Base-by-base conservation (phyloP, 2,797 vertebrate genomes). In the Dermochelys coriacea region DNA sequence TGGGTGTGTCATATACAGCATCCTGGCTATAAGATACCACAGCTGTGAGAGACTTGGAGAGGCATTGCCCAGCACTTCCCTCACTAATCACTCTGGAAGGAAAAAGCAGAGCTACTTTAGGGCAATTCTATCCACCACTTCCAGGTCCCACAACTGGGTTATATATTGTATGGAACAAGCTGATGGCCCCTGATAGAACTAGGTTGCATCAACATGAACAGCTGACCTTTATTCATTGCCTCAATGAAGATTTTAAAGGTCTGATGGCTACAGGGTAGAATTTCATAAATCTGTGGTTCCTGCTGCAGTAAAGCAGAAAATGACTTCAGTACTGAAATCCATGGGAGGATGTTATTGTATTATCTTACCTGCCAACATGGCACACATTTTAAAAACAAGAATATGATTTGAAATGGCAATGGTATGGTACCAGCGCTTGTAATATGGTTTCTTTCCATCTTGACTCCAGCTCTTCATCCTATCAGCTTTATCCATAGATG, bases 281-380 rank as follows among this genome's bases (percentile, higher is more conserved):
- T 71, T 41, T 71, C 80, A 54, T 52, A 68, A 50, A 68, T 27
- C 31, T 25, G 16, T 68, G 64, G 41, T 57, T 74, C 80, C 91
- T 96, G 93, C 91, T 85, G 50, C 1, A 5, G 74, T 50, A 90
- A 91, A 77, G 45, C 54, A 87, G 91, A 55, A 93, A 87, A 92
- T 55, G 37, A 93, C 80, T 21, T 16, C 37, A 87, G n/a, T 71
- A 59, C 47, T 91, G 64, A 78, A 93, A 91, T 5, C 10, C 52
- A 25, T 5, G 12, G 14, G 77, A 25, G 74, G 54, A 54, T 59
- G 31, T 61, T 75, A 82, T 50, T 93, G 82, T 57, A 7, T 47
- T 86, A 57, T 23, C 31, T 45, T 88, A 31, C 55, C 82, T 84
- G 18, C 8, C 47, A 68, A 4, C 0, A 0, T 37, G 31, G 11